A percentile compares a stretch with the other conserved stretches of the same genome.
These are phyloP conservation scores for Lathronympha strigana DNA, from an alignment of 2,888 invertebrate genomes.

Conservation along the genomic window DNA sequence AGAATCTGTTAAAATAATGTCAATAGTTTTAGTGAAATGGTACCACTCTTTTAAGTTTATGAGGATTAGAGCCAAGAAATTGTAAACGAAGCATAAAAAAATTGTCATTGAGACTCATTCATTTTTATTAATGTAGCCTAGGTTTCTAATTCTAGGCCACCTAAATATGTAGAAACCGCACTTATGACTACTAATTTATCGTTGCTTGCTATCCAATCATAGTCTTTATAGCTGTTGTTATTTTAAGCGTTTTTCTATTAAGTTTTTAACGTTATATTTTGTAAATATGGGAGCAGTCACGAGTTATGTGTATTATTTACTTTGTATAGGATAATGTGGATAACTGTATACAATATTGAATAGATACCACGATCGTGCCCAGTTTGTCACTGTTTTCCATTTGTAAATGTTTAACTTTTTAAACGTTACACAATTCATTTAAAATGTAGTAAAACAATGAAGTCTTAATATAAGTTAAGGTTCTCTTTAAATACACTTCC, in stretches of 20 bases:
- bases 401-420: neutral
- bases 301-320: neutral
- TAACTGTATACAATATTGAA: neutral
- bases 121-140: neutral
- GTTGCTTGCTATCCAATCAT: slow-evolving; percentile 3
- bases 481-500: too few species aligned
- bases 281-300: slow-evolving; percentile 5
- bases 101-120: too few species aligned
- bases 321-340: neutral
- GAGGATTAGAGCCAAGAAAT: neutral
- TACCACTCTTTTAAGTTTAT: neutral
- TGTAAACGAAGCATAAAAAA: neutral
- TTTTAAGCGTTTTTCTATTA: slow-evolving; percentile 11
- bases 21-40: neutral
- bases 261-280: slow-evolving; percentile 12
- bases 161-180: neutral
- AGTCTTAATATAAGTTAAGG: too few species aligned
- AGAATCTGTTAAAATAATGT: neutral
- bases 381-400: neutral
- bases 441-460: too few species aligned
- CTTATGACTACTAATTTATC: too few species aligned
- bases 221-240: slow-evolving; percentile 1
- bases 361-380: neutral
- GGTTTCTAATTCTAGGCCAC: neutral
- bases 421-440: too few species aligned